These are phyloP conservation scores for Bubo scandiacus DNA, from an alignment of 2,113 vertebrate species.

Conservation along the genomic window DNA sequence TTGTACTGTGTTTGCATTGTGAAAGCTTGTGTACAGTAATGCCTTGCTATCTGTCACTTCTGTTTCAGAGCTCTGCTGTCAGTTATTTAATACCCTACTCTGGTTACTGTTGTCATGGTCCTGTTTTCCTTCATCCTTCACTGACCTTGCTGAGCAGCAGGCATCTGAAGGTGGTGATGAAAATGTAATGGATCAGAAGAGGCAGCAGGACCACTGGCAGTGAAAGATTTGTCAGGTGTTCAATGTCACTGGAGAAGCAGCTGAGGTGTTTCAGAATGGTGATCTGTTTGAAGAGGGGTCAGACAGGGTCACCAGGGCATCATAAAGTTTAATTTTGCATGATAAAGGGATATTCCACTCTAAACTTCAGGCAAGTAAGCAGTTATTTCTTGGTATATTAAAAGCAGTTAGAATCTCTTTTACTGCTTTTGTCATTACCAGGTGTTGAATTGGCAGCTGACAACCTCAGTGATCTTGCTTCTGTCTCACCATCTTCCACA, in stretches of 20 bases:
- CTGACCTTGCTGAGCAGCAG: background rate
- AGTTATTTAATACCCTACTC: background rate
- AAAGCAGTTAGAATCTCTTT: background rate
- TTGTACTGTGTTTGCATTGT: accelerated
- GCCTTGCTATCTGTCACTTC: accelerated
- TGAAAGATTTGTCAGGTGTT: background rate
- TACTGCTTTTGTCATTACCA: background rate
- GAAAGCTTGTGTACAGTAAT: background rate
- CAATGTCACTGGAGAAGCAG: background rate
- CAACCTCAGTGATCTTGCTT: background rate
- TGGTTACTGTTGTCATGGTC: background rate
- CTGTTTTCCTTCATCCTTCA: background rate
- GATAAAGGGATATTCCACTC: background rate
- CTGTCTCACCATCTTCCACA: background rate
- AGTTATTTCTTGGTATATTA: background rate
- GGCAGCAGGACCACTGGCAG: background rate
- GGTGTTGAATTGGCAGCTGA: background rate
- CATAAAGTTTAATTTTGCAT: background rate
- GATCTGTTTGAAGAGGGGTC: background rate
- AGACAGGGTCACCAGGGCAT: background rate
- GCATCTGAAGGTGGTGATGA: background rate
- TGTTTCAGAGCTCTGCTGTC: background rate
- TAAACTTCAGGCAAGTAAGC: background rate
- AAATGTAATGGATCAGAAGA: background rate
- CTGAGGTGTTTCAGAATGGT: background rate